These are phyloP conservation scores for Apamea crenata DNA, from an alignment of 2,888 invertebrate genomes.

Conservation along the genomic window DNA sequence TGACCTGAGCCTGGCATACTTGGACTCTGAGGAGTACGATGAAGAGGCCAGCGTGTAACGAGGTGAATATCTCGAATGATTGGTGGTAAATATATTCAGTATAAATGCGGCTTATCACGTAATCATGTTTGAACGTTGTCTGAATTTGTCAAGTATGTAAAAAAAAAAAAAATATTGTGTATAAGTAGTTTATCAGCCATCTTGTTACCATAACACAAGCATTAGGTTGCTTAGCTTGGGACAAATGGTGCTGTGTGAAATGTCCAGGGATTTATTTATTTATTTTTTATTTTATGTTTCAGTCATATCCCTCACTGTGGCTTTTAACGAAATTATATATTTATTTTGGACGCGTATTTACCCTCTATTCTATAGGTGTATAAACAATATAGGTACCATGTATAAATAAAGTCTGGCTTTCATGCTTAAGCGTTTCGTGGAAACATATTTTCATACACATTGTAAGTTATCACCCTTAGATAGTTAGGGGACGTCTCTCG, in stretches of 20 bases:
- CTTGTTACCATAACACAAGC: too few relatives aligned
- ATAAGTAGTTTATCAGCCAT: too few relatives aligned
- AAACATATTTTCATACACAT: neutral
- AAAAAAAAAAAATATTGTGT: too few relatives aligned
- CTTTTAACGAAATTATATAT: conserved; percentile 41
- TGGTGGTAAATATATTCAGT: conserved; percentile 46
- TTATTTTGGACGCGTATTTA: conserved; percentile 10
- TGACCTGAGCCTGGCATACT: conserved; percentile 84
- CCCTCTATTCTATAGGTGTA: neutral
- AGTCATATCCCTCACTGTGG: conserved; percentile 21
- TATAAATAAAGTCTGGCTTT: neutral
- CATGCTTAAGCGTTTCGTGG: neutral
- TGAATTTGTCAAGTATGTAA: conserved; percentile 28
- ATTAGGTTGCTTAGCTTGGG: too few relatives aligned
- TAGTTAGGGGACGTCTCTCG: neutral
- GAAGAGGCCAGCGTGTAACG: conserved; percentile 83
- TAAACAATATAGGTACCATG: neutral
- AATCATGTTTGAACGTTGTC: conserved; percentile 33
- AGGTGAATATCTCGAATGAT: conserved; percentile 67
- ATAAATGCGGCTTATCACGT: conserved; percentile 58
- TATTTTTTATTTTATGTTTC: too few relatives aligned
- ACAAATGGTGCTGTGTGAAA: too few relatives aligned
- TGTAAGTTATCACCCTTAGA: neutral
- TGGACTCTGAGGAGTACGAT: conserved; percentile 87
- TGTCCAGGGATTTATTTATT: too few relatives aligned